Base-by-base conservation (phyloP, 37 sponge, comb jelly and placozoan species). In the Haliclona indistincta region DNA sequence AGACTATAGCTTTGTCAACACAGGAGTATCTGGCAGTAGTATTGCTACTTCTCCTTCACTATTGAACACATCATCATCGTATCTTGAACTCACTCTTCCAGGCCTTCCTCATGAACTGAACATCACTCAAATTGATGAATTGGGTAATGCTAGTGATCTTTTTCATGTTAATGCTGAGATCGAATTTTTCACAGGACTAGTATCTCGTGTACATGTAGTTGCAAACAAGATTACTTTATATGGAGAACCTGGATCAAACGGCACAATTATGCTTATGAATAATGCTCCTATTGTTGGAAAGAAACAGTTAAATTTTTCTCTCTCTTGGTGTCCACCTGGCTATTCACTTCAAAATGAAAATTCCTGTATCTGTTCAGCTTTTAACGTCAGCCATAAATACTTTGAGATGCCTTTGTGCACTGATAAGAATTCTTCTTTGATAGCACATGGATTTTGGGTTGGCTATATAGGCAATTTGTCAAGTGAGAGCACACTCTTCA, bases 401-500 rank as follows among this genome's bases (percentile, higher is more conserved):
- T 1, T 23, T 34, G 68, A 68, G 7, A 67, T 67, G 1, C 5
- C 5, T 8, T 34, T 30, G 40, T 78, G 79, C 43, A 78, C 52
- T 22, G 3, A 2, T 6, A 33, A 15, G 32, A 17, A 25, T 56
- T 54, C 79, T 45, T 65, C 6, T 17, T 34, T 30, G n/a, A n/a
- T n/a, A 1, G 69, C n/a, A 43, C 37, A 30, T 6, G 71, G 71
- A 19, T 61, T 56, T 61, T 80, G 80, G 80, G 58, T 55, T 56
- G 80, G 80, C 1, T 80, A 80, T 34, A n/a, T n/a, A n/a, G n/a
- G n/a, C n/a, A 7, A 43, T 37, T 54, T 5, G 2, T 55, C 3
- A 67, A 67, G 36, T 6, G 58, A 78, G 43, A 54, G 42, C 26
- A 63, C 67, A 19, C 53, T 78, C 1, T 2, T 64, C 20, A 30